Evolutionary conservation across 2,888 invertebrate species (phyloP), one percentile per base, ranked within the genome.

Genomic region (Xylophagus ater): DNA sequence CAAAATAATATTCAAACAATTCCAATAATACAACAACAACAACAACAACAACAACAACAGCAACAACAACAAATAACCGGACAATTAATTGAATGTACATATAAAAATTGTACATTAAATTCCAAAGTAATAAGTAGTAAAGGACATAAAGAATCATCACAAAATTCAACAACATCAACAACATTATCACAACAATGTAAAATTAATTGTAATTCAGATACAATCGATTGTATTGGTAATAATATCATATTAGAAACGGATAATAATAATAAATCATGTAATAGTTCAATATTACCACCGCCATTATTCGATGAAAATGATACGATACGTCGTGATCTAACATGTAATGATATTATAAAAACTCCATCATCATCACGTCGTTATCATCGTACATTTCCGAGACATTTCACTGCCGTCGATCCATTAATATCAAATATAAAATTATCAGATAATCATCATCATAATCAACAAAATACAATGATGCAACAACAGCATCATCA

Each of bases 371-470:
- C 60, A 6, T 55, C 62, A 4, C 56, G 65, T 13, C 59, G 64
- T 37, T 60, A 62, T 49, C 66, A 66, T 55, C 61, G 66, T 30
- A 66, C 66, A 10, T 65, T 66, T 45, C 66, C 66, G 4, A 57
- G 66, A 23, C 65, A 66, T 42, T 64, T 65, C 46, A 59, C 65
- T 3, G 54, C 57, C 1, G 58, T 58, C 4, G 64, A 63, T 53
- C 62, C 65, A 1, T 33, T 50, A 25, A 44, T 44, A 12, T 13
- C 40, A 34, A 50, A 26, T 48, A 34, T 37, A 41, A 29, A 40
- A 23, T 12, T 18, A n/a, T 23, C 25, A 34, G 19, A 21, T 7
- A 23, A 23, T 13, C 15, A 26, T 21, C 37, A 30, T 30, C 25
- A 34, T 26, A 12, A 5, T 4, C 10, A 26, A 5, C 7, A 26